Base-by-base conservation (phyloP, 2,797 vertebrate genomes). In the Kryptolebias ocellatus region DNA sequence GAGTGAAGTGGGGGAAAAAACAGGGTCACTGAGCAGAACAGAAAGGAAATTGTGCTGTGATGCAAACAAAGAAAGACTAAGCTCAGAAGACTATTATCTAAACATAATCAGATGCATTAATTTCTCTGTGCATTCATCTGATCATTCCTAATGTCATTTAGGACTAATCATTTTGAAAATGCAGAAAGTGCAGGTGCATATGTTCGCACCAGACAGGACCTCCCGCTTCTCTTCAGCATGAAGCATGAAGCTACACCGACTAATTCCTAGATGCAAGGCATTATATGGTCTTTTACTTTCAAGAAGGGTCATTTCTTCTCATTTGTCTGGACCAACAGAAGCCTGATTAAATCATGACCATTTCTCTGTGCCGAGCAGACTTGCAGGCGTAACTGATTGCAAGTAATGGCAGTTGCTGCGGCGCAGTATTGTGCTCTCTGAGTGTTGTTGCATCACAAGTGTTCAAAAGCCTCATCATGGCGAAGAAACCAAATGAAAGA, bases 11-110 rank as follows among this genome's bases (percentile, higher is more conserved):
- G 66, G 57, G 18, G 1, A 6, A 58, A 60, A 83, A 81, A 76
- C 59, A 83, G 79, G 83, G 81, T 85, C 88, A 86, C 80, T 79
- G 83, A 80, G 57, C 74, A 77, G 73, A 79, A 72, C 50, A 69
- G 76, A 78, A 50, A 75, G 64, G 24, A 79, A 84, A 84, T 72
- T 86, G 84, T 71, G 64, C 68, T 69, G 56, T 72, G 76, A 87
- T 83, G 85, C 85, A 85, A 89, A 87, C 57, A 47, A 83, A 58
- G 55, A 76, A 61, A 78, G 51, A 27, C 49, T 18, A 62, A 61
- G 63, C 50, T 70, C 69, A 2, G 42, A 31, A 39, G 42, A 44
- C 56, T 78, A 78, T 83, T 65, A 73, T 83, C 64, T 64, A 57
- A 76, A 74, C 24, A 79, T 67, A 83, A 80, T 84, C 65, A 81